A percentile compares a stretch with the other conserved stretches of the same genome.
phyloP scores from a whole-genome alignment of 2,888 invertebrate genomes.

The Heteromurus nitidus region DNA sequence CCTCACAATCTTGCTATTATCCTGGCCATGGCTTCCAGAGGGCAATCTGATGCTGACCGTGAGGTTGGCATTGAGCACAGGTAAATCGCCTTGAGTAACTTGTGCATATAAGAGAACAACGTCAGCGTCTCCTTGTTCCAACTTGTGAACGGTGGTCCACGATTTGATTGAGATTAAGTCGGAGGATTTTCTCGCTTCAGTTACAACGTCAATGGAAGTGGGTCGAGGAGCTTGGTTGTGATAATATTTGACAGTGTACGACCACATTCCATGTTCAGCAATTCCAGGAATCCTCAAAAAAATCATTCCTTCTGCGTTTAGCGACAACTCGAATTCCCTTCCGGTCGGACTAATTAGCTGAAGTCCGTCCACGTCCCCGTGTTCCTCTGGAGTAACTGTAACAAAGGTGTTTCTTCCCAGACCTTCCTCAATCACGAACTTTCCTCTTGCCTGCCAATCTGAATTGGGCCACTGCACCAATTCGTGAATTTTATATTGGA shows the following conservation, averaged over 20 bases:
- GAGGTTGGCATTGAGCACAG: conserved; percentile 74
- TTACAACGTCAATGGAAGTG: conserved; percentile 72
- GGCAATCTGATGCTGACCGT: conserved; percentile 73
- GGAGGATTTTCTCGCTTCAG: conserved; percentile 56
- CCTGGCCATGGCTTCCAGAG: conserved; percentile 61
- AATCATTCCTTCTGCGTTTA: conserved; percentile 72
- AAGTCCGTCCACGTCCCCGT: conserved; percentile 73
- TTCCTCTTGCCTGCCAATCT: conserved; percentile 72
- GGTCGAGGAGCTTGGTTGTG: conserved; percentile 70
- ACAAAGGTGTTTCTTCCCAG: conserved; percentile 73
- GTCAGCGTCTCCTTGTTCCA: conserved; percentile 44
- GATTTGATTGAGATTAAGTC: conserved; percentile 73
- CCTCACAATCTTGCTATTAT: conserved; percentile 61
- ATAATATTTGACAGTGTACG: conserved; percentile 72
- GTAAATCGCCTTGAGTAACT: conserved; percentile 73
- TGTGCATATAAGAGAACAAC: conserved; percentile 74
- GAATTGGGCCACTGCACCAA: conserved; percentile 69
- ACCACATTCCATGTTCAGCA: conserved; percentile 73
- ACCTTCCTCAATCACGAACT: conserved; percentile 72
- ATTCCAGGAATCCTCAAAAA: conserved; percentile 71
- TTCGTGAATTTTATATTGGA: conserved; percentile 69
- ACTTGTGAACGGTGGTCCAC: conserved; percentile 71
- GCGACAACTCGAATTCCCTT: conserved; percentile 72
- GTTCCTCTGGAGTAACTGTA: conserved; percentile 72
- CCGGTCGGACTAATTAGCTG: conserved; percentile 73